Evolutionary conservation across 2,797 vertebrate genomes (phyloP).

Genomic region (Fratercula arctica): DNA sequence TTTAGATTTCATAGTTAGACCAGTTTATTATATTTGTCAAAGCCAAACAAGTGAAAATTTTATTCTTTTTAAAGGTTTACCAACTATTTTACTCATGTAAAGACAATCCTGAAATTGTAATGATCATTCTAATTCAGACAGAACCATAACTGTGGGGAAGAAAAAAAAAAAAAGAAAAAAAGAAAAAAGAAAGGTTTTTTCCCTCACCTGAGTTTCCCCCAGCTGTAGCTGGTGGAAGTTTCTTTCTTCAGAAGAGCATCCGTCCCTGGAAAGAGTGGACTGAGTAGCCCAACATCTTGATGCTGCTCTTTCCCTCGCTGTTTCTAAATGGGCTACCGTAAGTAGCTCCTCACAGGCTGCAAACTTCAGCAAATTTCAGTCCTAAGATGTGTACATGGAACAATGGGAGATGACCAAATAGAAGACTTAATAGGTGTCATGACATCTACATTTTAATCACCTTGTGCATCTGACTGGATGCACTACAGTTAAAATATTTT

Average conservation of each 20-base stretch:
- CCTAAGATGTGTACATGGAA: background rate
- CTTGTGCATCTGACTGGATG: background rate
- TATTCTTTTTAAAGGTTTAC: background rate
- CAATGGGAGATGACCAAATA: background rate
- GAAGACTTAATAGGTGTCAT: background rate
- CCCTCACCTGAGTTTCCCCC: background rate
- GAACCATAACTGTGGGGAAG: background rate
- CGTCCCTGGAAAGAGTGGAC: background rate
- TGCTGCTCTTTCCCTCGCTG: background rate
- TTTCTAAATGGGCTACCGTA: background rate
- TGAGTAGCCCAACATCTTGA: background rate
- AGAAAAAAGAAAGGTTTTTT: background rate
- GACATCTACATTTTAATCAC: background rate
- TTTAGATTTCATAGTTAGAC: background rate
- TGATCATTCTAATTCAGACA: background rate
- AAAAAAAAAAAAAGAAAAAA: background rate
- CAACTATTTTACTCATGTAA: background rate
- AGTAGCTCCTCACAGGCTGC: background rate
- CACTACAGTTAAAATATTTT: background rate
- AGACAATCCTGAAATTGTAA: background rate
- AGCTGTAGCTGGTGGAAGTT: background rate
- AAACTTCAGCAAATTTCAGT: background rate
- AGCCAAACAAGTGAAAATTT: background rate
- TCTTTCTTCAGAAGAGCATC: background rate
- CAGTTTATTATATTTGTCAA: background rate